Base-by-base conservation (phyloP, 2,888 invertebrate genomes). In the Eulithis prunata region DNA sequence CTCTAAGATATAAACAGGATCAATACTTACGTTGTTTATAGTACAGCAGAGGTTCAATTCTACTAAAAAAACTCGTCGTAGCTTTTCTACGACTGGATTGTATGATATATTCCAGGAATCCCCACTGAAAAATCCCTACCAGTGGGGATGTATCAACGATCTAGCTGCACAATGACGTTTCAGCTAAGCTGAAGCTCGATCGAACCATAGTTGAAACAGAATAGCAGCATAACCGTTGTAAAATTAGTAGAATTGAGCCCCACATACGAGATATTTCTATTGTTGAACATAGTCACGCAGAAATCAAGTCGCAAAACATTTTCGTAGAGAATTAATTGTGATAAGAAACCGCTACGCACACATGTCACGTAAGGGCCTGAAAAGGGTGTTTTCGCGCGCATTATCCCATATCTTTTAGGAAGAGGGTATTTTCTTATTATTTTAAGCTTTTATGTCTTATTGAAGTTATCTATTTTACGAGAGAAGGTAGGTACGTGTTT, bases 311-410 rank as follows among this genome's bases (percentile, higher is more conserved):
- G 46, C 59, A 32, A 67, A 61, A 65, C 60, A 66, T 66, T 66
- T 66, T 59, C 58, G 63, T 55, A 67, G 67, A 72, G 57, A 73
- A 79, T 81, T 81, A 81, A 80, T 80, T 80, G 77, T 72, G 75
- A 78, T 75, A 79, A 77, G 78, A 78, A 78, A 74, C 75, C 75
- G 76, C 72, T 79, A 70, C 58, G 74, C 68, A 78, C 72, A 69
- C 80, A 62, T 60, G 76, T 80, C 80, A 80, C 81, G 78, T 78
- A 77, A 72, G 68, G 71, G 77, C 67, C 71, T 80, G 80, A 81
- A 71, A 73, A 79, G 79, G 80, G 80, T 80, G 69, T 74, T 77
- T 74, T 71, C 69, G 59, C 69, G 61, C 66, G 56, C 70, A 67
- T 65, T 72, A 71, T 72, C 74, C 68, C 75, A 67, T 71, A 77